Conservation (phyloP, 23 tunicate species). For the Botrylloides violaceus region DNA sequence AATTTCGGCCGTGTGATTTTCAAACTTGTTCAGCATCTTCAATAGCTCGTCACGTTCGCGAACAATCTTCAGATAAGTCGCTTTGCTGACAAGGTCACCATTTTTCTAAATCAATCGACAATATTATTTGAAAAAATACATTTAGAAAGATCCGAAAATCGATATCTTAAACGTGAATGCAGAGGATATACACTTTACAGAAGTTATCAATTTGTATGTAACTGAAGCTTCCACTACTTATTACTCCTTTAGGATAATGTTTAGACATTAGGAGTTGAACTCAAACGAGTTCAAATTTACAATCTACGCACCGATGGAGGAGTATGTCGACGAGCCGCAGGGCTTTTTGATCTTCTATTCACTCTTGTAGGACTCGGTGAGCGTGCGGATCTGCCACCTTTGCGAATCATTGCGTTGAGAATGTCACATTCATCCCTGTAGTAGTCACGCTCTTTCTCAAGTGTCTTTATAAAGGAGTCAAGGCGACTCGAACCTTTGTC, state of each 20-base stretch:
- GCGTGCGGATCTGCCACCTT: background rate
- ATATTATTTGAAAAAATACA: too few species aligned
- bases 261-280: too few species aligned
- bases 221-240: too few species aligned
- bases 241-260: too few species aligned
- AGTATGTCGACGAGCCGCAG: background rate
- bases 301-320: background rate
- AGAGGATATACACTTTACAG: too few species aligned
- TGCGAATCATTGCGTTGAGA: constrained; percentile 50
- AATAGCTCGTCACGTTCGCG: constrained; percentile 84
- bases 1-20: constrained; percentile 88
- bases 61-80: constrained; percentile 36
- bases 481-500: constrained; percentile 85
- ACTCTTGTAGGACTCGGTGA: background rate
- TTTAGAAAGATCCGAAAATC: too few species aligned
- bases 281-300: too few species aligned
- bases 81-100: constrained; percentile 16
- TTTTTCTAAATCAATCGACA: too few species aligned
- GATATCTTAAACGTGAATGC: too few species aligned
- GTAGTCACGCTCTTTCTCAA: constrained; percentile 91
- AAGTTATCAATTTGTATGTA: too few species aligned
- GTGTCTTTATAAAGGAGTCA: constrained; percentile 69
- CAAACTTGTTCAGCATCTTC: constrained; percentile 75
- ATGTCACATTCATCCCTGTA: constrained; percentile 78
- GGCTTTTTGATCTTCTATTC: background rate